Evolutionary conservation across 2,888 invertebrate genomes (phyloP), one percentile per base, ranked within the genome.

Genomic region (Spicauda simplicius): DNA sequence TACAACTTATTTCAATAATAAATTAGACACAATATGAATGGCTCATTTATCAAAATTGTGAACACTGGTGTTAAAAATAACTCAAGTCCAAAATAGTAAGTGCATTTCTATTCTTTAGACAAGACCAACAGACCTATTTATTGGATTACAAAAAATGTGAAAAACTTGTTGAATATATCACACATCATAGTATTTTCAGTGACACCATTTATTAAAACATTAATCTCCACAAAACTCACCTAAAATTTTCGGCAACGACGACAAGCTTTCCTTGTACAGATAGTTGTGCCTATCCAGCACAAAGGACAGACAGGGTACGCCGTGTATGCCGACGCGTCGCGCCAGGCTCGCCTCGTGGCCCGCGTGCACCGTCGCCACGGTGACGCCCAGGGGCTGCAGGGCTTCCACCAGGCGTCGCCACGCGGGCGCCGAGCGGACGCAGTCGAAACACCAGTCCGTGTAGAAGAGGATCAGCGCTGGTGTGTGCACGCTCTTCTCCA

Each of bases 401-500:
- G 98, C 97, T 77, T 97, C 97, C 53, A 97, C 96, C 62, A 99
- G 93, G 72, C 97, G 95, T 60, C 97, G 94, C 95, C 98, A 97
- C 11, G 97, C 95, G 0, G 96, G 96, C 57, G 98, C 97, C n/a
- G 97, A 96, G 78, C 96, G 96, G 72, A 98, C 95, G 85, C 99
- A 99, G 59, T 97, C 96, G 85, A 98, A 97, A 84, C 99, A 99
- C 97, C 98, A 98, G 86, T 99, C 98, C 8, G 97, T 97, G 88
- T 98, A 99, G 85, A 98, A 97, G 75, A 99, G 95, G 59, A 99
- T 94, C 68, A 99, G 90, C 69, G 97, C 96, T 11, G 98, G 98
- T 45, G 96, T 96, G 71, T 95, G 95, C 69, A 94, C 93, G 81
- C 98, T 98, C 82, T 97, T 97, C 70, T 98, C 97, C 64, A 98